Evolutionary conservation across 2,113 vertebrate genomes (phyloP), one percentile per base, ranked within the genome.

Genomic region (Gobius niger): DNA sequence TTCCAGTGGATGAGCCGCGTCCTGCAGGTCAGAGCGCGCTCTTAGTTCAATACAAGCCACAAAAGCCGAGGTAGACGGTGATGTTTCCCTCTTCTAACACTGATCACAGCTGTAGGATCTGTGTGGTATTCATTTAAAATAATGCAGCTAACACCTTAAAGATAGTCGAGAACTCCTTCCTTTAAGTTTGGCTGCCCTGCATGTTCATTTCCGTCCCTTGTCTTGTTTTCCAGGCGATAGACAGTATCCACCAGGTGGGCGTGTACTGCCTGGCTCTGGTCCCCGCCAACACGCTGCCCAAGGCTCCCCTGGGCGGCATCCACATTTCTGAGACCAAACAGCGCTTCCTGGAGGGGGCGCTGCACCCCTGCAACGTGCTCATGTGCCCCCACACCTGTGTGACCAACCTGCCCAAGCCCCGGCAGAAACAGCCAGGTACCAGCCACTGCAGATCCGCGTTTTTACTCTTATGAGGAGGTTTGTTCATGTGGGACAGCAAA

Each of bases 1-100:
- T 99, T 99, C 86, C 97, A 97, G 91, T 99, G 97, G 97, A 98
- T 98, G 97, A 98, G 97, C 83, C 94, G 97, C 0, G 95, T 98
- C 64, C 92, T 99, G 46, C 97, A 99, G 95, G 97, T 98, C 80
- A 70, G 9, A 54, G 13, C 24, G 24, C 3, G 24, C 24, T 24
- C 24, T 24, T 24, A 24, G 24, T 34, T 4, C 24, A 34, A 34
- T 34, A 34, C 24, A 34, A 34, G 0, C 3, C 2, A 34, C 3
- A 34, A 34, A 34, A 34, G 1, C 24, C 1, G 24, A 24, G 24
- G 24, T 24, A 24, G 24, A 24, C 1, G 24, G 24, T 24, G 24
- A 24, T 24, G 3, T 24, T 24, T 3, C 24, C 3, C 24, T 24
- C 24, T 24, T 24, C 24, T 3, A 24, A 34, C 24, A 4, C 24